Percentiles rank a stretch among this genome's conserved stretches.
These are phyloP conservation scores for Scelioninae gen. 2 DNA, from an alignment of 2,888 invertebrate genomes.

Conservation along the genomic window DNA sequence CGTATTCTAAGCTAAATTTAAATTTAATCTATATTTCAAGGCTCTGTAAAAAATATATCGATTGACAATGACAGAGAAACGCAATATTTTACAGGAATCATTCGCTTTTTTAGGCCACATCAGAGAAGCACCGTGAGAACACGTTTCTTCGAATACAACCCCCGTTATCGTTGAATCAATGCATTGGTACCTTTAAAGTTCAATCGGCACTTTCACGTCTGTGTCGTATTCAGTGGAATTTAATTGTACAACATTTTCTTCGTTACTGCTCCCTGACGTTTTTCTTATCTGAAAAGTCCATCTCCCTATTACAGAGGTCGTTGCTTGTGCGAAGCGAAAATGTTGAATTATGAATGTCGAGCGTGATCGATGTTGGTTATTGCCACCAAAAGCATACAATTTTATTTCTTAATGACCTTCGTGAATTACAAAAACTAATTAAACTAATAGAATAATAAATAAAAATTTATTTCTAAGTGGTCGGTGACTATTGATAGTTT, in stretches of 20 bases:
- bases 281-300: conserved; percentile 69
- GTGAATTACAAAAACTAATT: no score
- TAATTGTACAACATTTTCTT: conserved; percentile 72
- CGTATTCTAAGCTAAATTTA: conserved; percentile 21
- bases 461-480: neutral
- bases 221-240: conserved; percentile 69
- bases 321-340: conserved; percentile 39
- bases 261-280: conserved; percentile 70
- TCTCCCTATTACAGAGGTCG: conserved; percentile 58
- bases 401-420: no score
- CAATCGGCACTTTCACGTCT: conserved; percentile 66
- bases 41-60: conserved; percentile 7
- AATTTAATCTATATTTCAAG: conserved; percentile 19
- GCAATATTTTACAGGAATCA: conserved; percentile 19
- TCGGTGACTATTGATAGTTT: conserved; percentile 9
- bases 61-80: conserved; percentile 1
- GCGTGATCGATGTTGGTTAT: conserved; percentile 34
- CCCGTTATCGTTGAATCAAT: conserved; percentile 11
- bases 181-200: conserved; percentile 69
- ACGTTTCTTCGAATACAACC: conserved; percentile 21
- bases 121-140: conserved; percentile 11
- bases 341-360: conserved; percentile 40
- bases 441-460: conserved; percentile 13
- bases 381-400: conserved; percentile 37
- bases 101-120: conserved; percentile 27